phyloP scores from a whole-genome alignment of 1,140 invertebrate species.

The Euschistus heros region DNA sequence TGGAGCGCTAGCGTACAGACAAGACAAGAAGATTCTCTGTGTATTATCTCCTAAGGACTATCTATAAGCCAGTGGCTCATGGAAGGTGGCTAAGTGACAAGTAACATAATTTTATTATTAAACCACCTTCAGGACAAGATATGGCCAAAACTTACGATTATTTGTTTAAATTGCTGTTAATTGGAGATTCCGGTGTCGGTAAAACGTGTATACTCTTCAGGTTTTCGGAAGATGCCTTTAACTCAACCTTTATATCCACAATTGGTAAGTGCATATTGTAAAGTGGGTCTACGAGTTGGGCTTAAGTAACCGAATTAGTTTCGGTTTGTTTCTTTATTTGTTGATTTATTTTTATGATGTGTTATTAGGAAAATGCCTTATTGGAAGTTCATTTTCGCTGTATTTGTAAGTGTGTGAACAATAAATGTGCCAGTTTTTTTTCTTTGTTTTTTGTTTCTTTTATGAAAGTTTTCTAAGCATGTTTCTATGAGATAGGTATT shows the following conservation, averaged over 20 bases:
- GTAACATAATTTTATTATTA: slow-evolving; percentile 9
- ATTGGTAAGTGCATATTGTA: slow-evolving; percentile 64
- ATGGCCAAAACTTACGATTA: slow-evolving; percentile 93
- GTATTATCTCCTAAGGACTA: slow-evolving; percentile 11
- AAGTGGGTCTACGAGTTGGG: neutral
- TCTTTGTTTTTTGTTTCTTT: no score
- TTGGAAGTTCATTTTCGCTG: no score
- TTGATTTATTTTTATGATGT: no score
- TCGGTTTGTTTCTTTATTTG: no score
- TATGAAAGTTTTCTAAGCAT: no score
- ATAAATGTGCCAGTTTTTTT: no score
- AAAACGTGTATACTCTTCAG: slow-evolving; percentile 91
- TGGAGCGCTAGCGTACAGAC: neutral
- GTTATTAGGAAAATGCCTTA: no score
- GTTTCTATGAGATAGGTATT: no score
- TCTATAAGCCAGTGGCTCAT: slow-evolving; percentile 21
- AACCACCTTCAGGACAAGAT: neutral
- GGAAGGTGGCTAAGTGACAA: slow-evolving; percentile 24
- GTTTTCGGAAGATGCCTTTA: slow-evolving; percentile 94
- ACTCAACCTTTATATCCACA: slow-evolving; percentile 96
- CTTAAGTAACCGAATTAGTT: no score
- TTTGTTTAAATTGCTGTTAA: slow-evolving; percentile 82
- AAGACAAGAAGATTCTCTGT: slow-evolving; percentile 2
- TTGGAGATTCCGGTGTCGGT: slow-evolving; percentile 86
- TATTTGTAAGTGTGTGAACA: no score